phyloP scores from a whole-genome alignment of 2,113 vertebrate species.

The Brachirus orientalis region DNA sequence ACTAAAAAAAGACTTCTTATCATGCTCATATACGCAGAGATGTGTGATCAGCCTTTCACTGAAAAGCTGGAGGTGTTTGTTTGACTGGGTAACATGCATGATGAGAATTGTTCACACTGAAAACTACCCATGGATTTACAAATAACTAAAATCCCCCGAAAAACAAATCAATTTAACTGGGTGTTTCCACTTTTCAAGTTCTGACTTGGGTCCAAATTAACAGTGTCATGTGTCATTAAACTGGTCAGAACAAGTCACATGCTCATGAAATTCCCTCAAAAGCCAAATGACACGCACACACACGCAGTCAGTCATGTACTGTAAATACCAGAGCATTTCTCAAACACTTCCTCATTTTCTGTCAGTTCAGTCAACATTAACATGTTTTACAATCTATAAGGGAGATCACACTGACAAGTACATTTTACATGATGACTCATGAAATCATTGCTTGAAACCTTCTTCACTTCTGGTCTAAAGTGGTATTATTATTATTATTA shows the following conservation, averaged over 20 bases:
- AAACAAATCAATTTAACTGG: constrained; percentile 15
- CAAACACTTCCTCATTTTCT: constrained; percentile 49
- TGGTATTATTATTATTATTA: too few relatives aligned
- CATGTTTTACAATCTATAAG: too few relatives aligned
- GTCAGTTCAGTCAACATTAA: not conserved
- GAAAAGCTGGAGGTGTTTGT: too few relatives aligned
- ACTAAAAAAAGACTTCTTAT: too few relatives aligned
- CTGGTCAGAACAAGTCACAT: constrained; percentile 24
- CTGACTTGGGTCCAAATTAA: not conserved
- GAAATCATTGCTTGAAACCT: too few relatives aligned
- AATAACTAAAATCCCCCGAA: constrained; percentile 49
- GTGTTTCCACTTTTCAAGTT: constrained; percentile 33
- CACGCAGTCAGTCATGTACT: not conserved
- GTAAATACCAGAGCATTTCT: not conserved
- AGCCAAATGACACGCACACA: not conserved
- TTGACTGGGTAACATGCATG: too few relatives aligned
- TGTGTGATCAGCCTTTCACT: too few relatives aligned
- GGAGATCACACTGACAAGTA: not conserved
- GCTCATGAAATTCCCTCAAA: constrained; percentile 16
- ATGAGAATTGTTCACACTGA: not conserved
- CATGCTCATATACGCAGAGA: too few relatives aligned
- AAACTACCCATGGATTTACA: constrained; percentile 23
- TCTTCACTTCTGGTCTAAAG: too few relatives aligned
- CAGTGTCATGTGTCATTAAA: too few relatives aligned
- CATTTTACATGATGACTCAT: constrained; percentile 7